Conservation (phyloP, 2,888 invertebrate genomes). For the Eupithecia inturbata region DNA sequence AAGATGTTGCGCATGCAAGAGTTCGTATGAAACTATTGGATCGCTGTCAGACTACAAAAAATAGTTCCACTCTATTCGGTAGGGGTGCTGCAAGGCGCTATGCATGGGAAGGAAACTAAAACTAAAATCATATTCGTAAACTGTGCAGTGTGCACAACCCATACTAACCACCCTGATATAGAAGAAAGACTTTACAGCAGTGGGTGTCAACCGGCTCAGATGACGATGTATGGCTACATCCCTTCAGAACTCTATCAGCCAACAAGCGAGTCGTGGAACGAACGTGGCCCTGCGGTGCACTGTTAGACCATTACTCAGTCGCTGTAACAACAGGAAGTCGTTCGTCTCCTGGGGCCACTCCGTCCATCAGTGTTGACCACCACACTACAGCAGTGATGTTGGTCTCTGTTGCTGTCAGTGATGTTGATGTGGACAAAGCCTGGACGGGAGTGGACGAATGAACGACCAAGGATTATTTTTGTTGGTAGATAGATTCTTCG, state of each 20-base stretch:
- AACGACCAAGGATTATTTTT: neutral
- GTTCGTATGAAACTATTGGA: too few species aligned
- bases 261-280: neutral
- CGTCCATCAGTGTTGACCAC: neutral
- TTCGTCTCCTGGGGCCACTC: neutral
- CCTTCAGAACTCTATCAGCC: neutral
- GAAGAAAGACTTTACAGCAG: neutral
- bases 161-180: too few species aligned
- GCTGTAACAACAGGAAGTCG: neutral
- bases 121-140: too few species aligned
- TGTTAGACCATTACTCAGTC: neutral
- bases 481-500: neutral
- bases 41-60: too few species aligned
- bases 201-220: neutral
- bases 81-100: too few species aligned
- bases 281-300: neutral
- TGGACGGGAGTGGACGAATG: neutral
- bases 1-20: too few species aligned
- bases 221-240: neutral
- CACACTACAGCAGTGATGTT: neutral
- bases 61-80: too few species aligned
- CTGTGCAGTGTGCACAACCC: too few species aligned
- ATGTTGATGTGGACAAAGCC: neutral
- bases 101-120: too few species aligned
- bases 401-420: neutral